A percentile compares a stretch with the other conserved stretches of the same genome.
Conservation (phyloP, 1,140 invertebrate genomes). For the Zaprionus africanus region DNA sequence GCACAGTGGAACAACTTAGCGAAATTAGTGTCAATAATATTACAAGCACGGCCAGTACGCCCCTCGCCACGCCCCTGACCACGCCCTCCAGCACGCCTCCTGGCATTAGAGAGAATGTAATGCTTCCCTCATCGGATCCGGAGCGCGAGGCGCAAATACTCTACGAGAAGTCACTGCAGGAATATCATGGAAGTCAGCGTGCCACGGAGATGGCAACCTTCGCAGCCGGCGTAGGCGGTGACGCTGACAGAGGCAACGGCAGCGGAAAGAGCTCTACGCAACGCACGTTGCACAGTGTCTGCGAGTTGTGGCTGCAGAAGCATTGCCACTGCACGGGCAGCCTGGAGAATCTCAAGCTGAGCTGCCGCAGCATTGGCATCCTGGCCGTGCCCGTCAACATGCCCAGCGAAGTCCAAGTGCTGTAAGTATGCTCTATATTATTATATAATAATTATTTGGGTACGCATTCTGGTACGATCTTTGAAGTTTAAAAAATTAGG, state of each 20-base stretch:
- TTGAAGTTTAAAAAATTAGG: too few species aligned
- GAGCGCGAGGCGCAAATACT: conserved; percentile 78
- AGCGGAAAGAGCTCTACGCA: conserved; percentile 17
- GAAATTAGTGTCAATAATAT: conserved; percentile 50
- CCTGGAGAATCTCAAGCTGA: conserved; percentile 68
- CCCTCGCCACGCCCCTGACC: conserved; percentile 11
- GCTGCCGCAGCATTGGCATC: conserved; percentile 75
- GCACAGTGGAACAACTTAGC: conserved; percentile 33
- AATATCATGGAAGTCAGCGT: conserved; percentile 70
- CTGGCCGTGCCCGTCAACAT: conserved; percentile 75
- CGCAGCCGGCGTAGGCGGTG: conserved; percentile 10
- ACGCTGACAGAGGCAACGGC: conserved; percentile 3
- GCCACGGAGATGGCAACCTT: conserved; percentile 9
- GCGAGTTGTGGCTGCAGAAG: conserved; percentile 75
- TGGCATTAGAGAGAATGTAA: conserved; percentile 77
- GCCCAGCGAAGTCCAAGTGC: conserved; percentile 63
- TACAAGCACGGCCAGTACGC: conserved; percentile 30
- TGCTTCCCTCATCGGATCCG: conserved; percentile 77
- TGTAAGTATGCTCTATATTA: conserved; percentile 67
- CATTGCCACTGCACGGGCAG: conserved; percentile 77
- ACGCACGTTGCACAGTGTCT: conserved; percentile 65
- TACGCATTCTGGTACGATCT: too few species aligned
- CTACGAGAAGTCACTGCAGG: conserved; percentile 79
- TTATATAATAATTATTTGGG: too few species aligned
- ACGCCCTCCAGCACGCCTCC: conserved; percentile 24